Percentiles rank a stretch among this genome's conserved stretches.
These are phyloP conservation scores for Anadara kagoshimensis DNA, from an alignment of 1,140 invertebrate genomes.

Conservation along the genomic window DNA sequence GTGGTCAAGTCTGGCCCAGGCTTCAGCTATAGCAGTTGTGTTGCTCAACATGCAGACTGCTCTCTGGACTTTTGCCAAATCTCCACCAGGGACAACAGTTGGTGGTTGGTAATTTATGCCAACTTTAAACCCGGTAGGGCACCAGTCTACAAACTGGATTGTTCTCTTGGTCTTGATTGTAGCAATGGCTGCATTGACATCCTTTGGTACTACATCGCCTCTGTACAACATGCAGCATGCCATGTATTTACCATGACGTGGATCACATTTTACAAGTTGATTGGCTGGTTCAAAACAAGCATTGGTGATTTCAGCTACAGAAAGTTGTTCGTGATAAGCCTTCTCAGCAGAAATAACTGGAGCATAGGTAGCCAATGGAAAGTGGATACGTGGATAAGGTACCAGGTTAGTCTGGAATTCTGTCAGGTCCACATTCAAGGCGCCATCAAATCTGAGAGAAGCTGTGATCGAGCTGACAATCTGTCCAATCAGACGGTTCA, in stretches of 20 bases:
- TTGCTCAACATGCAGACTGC: conserved; percentile 65
- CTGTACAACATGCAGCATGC: conserved; percentile 75
- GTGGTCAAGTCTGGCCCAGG: conserved; percentile 79
- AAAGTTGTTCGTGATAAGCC: conserved; percentile 88
- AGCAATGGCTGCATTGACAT: conserved; percentile 90
- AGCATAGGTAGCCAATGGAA: conserved; percentile 52
- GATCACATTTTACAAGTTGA: conserved; percentile 90
- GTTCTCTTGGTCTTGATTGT: conserved; percentile 79
- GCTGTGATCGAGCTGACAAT: conserved; percentile 79
- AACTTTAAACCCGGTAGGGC: conserved; percentile 82
- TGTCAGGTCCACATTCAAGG: conserved; percentile 62
- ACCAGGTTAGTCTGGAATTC: conserved; percentile 69
- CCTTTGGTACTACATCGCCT: conserved; percentile 80
- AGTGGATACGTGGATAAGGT: conserved; percentile 48
- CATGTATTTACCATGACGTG: conserved; percentile 86
- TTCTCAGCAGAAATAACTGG: conserved; percentile 92
- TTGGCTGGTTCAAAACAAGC: conserved; percentile 90
- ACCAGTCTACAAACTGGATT: conserved; percentile 94
- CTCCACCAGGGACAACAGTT: conserved; percentile 83
- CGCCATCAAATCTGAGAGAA: conserved; percentile 79
- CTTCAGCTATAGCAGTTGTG: conserved; percentile 78
- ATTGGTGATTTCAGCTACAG: conserved; percentile 78
- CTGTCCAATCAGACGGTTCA: conserved; percentile 73
- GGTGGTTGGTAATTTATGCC: conserved; percentile 70
- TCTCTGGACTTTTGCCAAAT: conserved; percentile 43